Base-by-base conservation (phyloP, 2,888 invertebrate species). In the Dolomedes plantarius region DNA sequence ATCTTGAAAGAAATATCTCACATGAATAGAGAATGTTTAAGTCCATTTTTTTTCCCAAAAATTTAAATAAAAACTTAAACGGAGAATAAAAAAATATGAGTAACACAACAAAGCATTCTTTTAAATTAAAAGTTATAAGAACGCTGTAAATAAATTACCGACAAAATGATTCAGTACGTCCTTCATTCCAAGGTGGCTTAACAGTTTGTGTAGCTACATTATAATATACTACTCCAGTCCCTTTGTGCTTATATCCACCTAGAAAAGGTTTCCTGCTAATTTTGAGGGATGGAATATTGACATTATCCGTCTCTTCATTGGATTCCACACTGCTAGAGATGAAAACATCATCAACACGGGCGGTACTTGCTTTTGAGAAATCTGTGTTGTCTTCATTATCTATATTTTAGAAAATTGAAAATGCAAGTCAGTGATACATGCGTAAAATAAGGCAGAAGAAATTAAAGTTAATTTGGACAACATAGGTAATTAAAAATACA, bases 161-260 rank as follows among this genome's bases (percentile, higher is more conserved):
- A 28, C 31, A 28, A 32, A 79, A 86, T 64, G 23, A 46, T 29
- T 68, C 36, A 19, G 67, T 11, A 6, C 62, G 36, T 19, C n/a
- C 23, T 64, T 69, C 78, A 32, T 86, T 86, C 85, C 85, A 86
- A n/a, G 85, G 89, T 91, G 46, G 89, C 87, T 71, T 91, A 79
- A 93, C 87, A 92, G 97, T 97, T 92, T 97, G 97, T 0, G 95
- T 94, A 88, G 93, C 94, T 1, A 96, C 97, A 91, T 98, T 95
- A 89, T 96, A 94, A 90, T 95, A 97, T 89, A 95, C 93, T 9
- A 93, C 91, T 28, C 94, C 94, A 78, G 94, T 95, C 74, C 93
- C 90, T 89, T 93, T 93, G 91, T 97, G 94, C 86, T 93, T 93
- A 91, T 95, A 97, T 39, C 97, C 97, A 73, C 97, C 96, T 89